phyloP scores from a whole-genome alignment of 2,113 vertebrate genomes.

The Aramus guarauna region DNA sequence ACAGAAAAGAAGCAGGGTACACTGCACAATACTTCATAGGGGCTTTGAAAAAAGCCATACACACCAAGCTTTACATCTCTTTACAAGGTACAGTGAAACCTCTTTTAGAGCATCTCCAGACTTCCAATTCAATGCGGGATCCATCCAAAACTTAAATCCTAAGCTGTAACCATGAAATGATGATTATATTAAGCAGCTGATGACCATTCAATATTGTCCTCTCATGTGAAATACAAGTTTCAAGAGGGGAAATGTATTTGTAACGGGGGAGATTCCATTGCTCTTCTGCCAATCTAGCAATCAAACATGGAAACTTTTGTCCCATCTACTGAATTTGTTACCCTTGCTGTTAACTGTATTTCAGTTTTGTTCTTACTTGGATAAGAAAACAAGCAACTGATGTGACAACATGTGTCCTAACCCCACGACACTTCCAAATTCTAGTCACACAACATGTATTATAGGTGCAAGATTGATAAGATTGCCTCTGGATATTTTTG shows the following conservation, averaged over 20 bases:
- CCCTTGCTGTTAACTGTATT: background rate
- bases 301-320: background rate
- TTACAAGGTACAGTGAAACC: background rate
- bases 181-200: background rate
- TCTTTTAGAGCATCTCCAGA: background rate
- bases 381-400: background rate
- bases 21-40: background rate
- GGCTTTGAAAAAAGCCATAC: background rate
- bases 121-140: background rate
- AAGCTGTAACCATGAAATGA: background rate
- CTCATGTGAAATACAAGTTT: background rate
- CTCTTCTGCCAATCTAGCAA: background rate
- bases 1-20: background rate
- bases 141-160: background rate
- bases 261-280: background rate
- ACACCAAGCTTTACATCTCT: background rate
- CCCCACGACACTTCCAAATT: background rate
- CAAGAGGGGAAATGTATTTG: background rate
- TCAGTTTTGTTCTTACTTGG: background rate
- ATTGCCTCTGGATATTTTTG: background rate
- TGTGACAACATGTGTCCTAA: background rate
- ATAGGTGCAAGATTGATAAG: background rate
- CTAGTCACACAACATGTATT: background rate
- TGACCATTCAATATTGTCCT: background rate
- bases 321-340: background rate